Percentiles rank a stretch among this genome's conserved stretches.
phyloP scores from a whole-genome alignment of 2,888 invertebrate genomes.

The Tenthredo livida region DNA sequence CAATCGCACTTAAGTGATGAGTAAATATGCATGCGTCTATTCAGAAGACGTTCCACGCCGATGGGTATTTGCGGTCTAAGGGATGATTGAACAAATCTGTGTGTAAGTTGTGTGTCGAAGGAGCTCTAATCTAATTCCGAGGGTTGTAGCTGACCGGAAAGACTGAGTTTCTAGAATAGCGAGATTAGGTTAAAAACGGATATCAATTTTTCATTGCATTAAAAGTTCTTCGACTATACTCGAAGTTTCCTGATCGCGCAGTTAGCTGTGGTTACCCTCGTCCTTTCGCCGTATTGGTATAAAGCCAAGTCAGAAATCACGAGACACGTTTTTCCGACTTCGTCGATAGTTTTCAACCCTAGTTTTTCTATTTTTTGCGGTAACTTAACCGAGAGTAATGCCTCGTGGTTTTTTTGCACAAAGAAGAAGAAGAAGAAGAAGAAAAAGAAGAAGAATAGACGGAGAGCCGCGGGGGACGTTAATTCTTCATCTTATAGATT shows the following conservation, averaged over 20 bases:
- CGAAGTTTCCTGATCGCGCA: slow-evolving; percentile 9
- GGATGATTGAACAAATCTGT: background rate
- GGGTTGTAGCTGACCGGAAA: background rate
- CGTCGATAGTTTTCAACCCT: slow-evolving; percentile 30
- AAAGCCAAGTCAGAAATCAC: slow-evolving; percentile 47
- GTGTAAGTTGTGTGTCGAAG: background rate
- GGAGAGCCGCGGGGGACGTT: background rate
- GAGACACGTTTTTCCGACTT: slow-evolving; percentile 47
- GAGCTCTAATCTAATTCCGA: background rate
- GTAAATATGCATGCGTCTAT: too few species aligned
- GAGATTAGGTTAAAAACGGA: background rate
- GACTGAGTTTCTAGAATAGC: background rate
- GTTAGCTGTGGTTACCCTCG: slow-evolving; percentile 11
- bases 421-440: background rate
- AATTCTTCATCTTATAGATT: background rate
- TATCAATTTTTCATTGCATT: slow-evolving; percentile 42
- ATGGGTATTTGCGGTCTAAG: background rate
- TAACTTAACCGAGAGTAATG: slow-evolving; percentile 14
- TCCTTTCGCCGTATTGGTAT: slow-evolving; percentile 9
- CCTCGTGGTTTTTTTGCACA: background rate
- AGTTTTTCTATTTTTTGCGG: background rate
- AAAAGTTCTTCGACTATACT: slow-evolving; percentile 22
- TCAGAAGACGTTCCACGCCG: too few species aligned
- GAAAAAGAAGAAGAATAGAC: too few species aligned
- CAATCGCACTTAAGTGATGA: too few species aligned